Evolutionary conservation across 2,113 vertebrate species (phyloP).

Genomic region (Hystrix brachyura): DNA sequence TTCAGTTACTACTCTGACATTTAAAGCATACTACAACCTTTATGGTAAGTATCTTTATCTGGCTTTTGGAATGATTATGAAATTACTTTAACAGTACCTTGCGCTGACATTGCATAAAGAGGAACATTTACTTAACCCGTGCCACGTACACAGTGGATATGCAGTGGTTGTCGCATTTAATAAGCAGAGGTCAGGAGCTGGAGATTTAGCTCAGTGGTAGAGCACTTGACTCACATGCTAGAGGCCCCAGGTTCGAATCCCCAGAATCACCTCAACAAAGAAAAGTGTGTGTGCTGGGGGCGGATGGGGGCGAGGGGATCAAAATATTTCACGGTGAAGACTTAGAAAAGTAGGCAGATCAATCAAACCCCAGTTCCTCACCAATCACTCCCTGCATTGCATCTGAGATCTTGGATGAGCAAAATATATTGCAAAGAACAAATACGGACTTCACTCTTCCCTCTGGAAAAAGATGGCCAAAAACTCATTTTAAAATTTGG

Average conservation of each 20-base stretch:
- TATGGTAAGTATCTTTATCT: slow-evolving; percentile 75
- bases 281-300: neutral
- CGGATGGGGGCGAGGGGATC: neutral
- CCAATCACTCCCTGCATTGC: neutral
- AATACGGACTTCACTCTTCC: neutral
- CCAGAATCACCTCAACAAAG: neutral
- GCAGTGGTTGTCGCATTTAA: slow-evolving; percentile 45
- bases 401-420: neutral
- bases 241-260: neutral
- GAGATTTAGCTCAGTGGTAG: neutral
- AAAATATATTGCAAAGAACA: slow-evolving; percentile 40
- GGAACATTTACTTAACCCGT: slow-evolving; percentile 75
- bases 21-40: slow-evolving; percentile 79
- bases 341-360: neutral
- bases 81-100: slow-evolving; percentile 75
- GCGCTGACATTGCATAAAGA: slow-evolving; percentile 57
- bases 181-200: slow-evolving; percentile 16
- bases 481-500: neutral
- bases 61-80: slow-evolving; percentile 72
- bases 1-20: slow-evolving; percentile 80
- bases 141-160: slow-evolving; percentile 16
- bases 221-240: neutral
- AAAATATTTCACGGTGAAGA: neutral
- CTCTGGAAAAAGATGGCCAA: slow-evolving; percentile 15
- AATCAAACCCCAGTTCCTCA: neutral